Evolutionary conservation across 2,113 vertebrate genomes (phyloP).

Genomic region (Setophaga kirtlandii): DNA sequence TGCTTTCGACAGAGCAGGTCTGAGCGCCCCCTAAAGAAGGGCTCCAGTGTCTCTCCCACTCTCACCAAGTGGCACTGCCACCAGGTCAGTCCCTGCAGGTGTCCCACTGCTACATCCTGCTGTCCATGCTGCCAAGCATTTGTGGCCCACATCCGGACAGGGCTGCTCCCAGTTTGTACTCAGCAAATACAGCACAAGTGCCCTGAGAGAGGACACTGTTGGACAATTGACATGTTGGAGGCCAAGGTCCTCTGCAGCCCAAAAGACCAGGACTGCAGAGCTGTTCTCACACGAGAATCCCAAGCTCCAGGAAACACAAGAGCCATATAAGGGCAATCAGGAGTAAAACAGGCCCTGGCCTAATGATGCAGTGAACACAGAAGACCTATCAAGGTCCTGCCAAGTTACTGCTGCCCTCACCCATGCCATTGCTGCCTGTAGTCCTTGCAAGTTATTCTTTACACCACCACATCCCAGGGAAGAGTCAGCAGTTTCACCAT

Average conservation of each 20-base stretch:
- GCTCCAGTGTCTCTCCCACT: not conserved
- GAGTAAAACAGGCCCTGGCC: not conserved
- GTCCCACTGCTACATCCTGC: not conserved
- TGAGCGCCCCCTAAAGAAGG: not conserved
- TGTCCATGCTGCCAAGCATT: accelerated
- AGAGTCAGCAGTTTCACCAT: not conserved
- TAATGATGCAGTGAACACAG: not conserved
- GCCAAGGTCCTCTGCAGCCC: not conserved
- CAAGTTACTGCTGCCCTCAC: not conserved
- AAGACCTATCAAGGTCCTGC: not conserved
- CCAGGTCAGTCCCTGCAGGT: not conserved
- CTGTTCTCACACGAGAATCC: not conserved
- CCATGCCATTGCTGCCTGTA: not conserved
- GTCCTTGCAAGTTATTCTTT: not conserved
- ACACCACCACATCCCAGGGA: not conserved
- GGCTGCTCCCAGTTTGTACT: not conserved
- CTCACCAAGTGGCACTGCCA: not conserved
- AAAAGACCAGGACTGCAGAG: not conserved
- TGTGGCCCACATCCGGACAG: not conserved
- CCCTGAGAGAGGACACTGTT: not conserved
- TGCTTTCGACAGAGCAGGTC: not conserved
- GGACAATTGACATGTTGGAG: accelerated
- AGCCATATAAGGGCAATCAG: not conserved
- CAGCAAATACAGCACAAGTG: not conserved
- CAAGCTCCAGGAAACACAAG: not conserved